A percentile compares a stretch with the other conserved stretches of the same genome.
phyloP scores from a whole-genome alignment of 2,888 invertebrate species.

The Gnatocerus cornutus region DNA sequence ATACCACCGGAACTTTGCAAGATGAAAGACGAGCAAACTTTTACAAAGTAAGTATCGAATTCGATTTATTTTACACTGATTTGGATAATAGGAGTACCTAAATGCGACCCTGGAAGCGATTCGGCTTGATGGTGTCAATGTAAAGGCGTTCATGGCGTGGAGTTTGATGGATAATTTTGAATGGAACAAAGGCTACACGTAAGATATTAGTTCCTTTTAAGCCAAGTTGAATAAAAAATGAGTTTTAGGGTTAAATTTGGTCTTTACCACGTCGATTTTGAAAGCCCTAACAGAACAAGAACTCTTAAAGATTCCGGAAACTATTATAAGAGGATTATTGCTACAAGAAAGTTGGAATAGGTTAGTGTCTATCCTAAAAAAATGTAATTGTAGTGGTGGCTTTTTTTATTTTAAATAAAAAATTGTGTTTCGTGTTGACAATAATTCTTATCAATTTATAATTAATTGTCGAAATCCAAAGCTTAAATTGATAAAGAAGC shows the following conservation, averaged over 20 bases:
- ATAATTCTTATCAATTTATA: too few relatives aligned
- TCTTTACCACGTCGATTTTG: slow-evolving; percentile 80
- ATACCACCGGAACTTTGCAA: slow-evolving; percentile 71
- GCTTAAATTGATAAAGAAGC: too few relatives aligned
- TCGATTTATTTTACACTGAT: not conserved
- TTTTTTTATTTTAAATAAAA: too few relatives aligned
- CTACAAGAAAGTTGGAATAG: slow-evolving; percentile 12
- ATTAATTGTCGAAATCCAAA: too few relatives aligned
- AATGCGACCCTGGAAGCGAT: slow-evolving; percentile 65
- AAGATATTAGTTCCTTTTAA: too few relatives aligned
- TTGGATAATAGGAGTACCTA: slow-evolving; percentile 68
- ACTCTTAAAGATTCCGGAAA: slow-evolving; percentile 78
- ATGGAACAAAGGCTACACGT: slow-evolving; percentile 71
- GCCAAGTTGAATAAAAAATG: slow-evolving; percentile 16
- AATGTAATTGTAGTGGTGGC: too few relatives aligned
- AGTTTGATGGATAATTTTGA: slow-evolving; percentile 65
- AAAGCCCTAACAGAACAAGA: slow-evolving; percentile 74
- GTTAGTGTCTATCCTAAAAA: too few relatives aligned
- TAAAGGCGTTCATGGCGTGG: slow-evolving; percentile 70
- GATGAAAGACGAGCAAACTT: slow-evolving; percentile 74
- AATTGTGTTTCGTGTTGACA: too few relatives aligned
- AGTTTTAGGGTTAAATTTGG: slow-evolving; percentile 79
- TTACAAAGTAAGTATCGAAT: slow-evolving; percentile 67
- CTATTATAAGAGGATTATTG: slow-evolving; percentile 73
- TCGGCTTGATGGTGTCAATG: slow-evolving; percentile 66